Conservation (phyloP, 1,140 invertebrate genomes). For the Tetramorium alpestre region DNA sequence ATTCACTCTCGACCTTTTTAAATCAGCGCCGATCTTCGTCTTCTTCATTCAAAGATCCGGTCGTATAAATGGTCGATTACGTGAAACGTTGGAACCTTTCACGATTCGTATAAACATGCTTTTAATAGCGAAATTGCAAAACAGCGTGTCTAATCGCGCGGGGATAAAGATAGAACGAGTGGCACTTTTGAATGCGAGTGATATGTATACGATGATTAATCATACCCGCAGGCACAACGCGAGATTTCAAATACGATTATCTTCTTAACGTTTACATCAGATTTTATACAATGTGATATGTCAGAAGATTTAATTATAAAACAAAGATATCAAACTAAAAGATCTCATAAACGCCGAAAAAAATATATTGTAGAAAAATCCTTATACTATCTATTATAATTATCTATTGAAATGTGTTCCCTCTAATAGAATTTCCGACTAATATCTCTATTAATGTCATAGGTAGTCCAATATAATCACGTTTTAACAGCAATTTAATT, state of each 20-base stretch:
- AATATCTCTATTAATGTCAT: slow-evolving; percentile 12
- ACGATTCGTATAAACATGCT: slow-evolving; percentile 25
- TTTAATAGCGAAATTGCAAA: slow-evolving; percentile 33
- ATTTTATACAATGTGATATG: slow-evolving; percentile 1
- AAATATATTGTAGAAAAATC: not conserved
- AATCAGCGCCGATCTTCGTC: slow-evolving; percentile 25
- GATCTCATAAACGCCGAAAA: not conserved
- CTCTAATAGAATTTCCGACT: not conserved
- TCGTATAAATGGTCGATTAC: slow-evolving; percentile 11
- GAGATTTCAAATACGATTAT: slow-evolving; percentile 23
- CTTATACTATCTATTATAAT: not conserved
- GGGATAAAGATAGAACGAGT: slow-evolving; percentile 4
- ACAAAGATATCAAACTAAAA: not conserved
- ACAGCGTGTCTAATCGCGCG: slow-evolving; percentile 15
- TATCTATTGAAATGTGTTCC: slow-evolving; percentile 12
- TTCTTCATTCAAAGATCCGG: slow-evolving; percentile 6
- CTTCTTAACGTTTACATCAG: slow-evolving; percentile 5
- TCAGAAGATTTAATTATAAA: slow-evolving; percentile 19
- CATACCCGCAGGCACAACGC: not conserved
- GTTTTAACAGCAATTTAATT: slow-evolving; percentile 5
- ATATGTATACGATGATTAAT: slow-evolving; percentile 28
- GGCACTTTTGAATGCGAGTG: slow-evolving; percentile 29
- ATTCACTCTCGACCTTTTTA: slow-evolving; percentile 34
- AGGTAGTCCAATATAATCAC: not conserved
- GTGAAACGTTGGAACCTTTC: slow-evolving; percentile 21